phyloP scores from a whole-genome alignment of 2,888 invertebrate genomes.

The Eupithecia inturbata region DNA sequence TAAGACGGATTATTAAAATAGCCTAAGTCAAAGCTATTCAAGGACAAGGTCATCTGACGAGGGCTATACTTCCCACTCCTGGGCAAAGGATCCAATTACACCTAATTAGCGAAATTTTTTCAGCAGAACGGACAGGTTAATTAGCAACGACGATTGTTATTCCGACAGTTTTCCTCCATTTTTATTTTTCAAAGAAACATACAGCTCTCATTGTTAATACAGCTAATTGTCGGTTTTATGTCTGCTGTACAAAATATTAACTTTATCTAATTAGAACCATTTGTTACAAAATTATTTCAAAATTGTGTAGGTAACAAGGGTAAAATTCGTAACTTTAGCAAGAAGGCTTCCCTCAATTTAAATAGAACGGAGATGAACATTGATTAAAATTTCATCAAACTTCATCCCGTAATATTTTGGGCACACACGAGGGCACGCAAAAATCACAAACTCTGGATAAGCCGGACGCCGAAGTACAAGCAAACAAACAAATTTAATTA shows the following conservation, averaged over 20 bases:
- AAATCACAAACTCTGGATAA: conserved; percentile 60
- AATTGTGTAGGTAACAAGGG: background rate
- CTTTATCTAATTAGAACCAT: background rate
- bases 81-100: background rate
- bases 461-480: conserved; percentile 51
- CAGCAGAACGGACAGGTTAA: conserved; percentile 3
- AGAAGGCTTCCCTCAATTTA: conserved; percentile 45
- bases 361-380: conserved; percentile 49
- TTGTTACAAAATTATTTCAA: background rate
- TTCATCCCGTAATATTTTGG: conserved; percentile 58
- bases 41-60: background rate
- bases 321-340: conserved; percentile 16
- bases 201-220: background rate
- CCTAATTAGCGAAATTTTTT: conserved; percentile 14
- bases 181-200: background rate
- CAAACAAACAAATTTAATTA: conserved; percentile 71
- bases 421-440: conserved; percentile 55
- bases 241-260: background rate
- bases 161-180: conserved; percentile 8
- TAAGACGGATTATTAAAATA: background rate
- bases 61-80: background rate
- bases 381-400: conserved; percentile 67
- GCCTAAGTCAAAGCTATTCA: too few species aligned
- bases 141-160: conserved; percentile 8
- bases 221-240: conserved; percentile 4